These are phyloP conservation scores for Nasonia oneida DNA, from an alignment of 2,888 invertebrate genomes.

Conservation along the genomic window DNA sequence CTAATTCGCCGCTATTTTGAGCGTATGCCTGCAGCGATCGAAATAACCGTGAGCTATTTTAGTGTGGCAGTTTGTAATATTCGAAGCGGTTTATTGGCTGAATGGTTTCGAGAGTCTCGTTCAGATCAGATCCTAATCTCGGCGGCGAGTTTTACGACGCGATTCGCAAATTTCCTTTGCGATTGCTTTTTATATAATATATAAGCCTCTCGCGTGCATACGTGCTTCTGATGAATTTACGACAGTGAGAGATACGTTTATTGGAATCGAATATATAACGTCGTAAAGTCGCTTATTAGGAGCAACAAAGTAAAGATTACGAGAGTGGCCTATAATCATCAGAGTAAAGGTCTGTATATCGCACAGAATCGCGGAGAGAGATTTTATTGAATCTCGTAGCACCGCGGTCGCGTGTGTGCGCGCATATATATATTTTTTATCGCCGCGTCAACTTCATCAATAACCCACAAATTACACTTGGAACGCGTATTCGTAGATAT, in stretches of 20 bases:
- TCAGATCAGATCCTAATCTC: slow-evolving; percentile 41
- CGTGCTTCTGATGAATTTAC: slow-evolving; percentile 40
- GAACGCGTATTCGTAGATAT: neutral
- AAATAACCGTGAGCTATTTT: neutral
- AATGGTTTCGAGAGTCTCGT: slow-evolving; percentile 18
- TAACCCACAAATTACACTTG: neutral
- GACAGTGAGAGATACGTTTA: neutral
- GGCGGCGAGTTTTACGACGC: slow-evolving; percentile 9
- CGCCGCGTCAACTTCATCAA: slow-evolving; percentile 7
- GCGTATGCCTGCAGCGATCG: too few relatives aligned
- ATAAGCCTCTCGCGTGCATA: neutral
- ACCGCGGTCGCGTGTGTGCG: neutral
- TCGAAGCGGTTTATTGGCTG: neutral
- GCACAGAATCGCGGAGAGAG: too few relatives aligned
- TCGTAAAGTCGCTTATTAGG: slow-evolving; percentile 43
- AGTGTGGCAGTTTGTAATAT: neutral
- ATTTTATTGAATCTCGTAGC: slow-evolving; percentile 15
- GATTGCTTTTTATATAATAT: slow-evolving; percentile 14
- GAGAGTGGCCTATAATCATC: slow-evolving; percentile 26
- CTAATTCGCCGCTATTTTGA: neutral
- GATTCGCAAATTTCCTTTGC: slow-evolving; percentile 31
- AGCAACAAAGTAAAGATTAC: slow-evolving; percentile 2
- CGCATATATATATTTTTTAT: neutral
- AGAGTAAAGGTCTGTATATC: slow-evolving; percentile 22
- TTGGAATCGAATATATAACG: neutral